Conservation (phyloP, 2,797 vertebrate species). For the Sebastes trivittatus region DNA sequence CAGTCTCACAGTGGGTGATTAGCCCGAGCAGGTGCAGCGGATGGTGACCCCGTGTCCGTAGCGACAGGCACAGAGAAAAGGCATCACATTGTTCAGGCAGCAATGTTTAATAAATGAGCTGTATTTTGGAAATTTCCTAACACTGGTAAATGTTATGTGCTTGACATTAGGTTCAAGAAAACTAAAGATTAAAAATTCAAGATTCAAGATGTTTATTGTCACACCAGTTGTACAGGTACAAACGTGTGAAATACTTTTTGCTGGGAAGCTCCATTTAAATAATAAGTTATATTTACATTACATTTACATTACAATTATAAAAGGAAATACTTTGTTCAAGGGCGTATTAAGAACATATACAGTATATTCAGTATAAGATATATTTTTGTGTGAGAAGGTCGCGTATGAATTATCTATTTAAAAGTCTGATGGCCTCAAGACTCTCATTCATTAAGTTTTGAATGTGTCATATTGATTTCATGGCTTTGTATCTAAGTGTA, state of each 20-base stretch:
- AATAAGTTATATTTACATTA: no score
- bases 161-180: not conserved
- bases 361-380: no score
- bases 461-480: not conserved
- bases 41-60: slow-evolving; percentile 31
- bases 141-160: not conserved
- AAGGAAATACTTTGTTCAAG: no score
- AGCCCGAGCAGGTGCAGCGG: slow-evolving; percentile 50
- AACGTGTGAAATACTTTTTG: no score
- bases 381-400: no score
- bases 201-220: no score
- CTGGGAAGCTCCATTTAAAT: no score
- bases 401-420: no score
- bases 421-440: not conserved
- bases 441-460: not conserved
- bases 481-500: no score
- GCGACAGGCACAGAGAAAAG: not conserved
- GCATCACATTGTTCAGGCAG: slow-evolving; percentile 3
- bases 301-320: no score
- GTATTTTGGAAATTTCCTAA: not conserved
- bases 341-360: no score
- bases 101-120: slow-evolving; percentile 21
- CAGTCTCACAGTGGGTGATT: slow-evolving; percentile 70
- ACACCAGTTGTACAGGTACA: no score
- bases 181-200: not conserved